phyloP scores from a whole-genome alignment of 1,140 invertebrate species.

The Heliconius himera region DNA sequence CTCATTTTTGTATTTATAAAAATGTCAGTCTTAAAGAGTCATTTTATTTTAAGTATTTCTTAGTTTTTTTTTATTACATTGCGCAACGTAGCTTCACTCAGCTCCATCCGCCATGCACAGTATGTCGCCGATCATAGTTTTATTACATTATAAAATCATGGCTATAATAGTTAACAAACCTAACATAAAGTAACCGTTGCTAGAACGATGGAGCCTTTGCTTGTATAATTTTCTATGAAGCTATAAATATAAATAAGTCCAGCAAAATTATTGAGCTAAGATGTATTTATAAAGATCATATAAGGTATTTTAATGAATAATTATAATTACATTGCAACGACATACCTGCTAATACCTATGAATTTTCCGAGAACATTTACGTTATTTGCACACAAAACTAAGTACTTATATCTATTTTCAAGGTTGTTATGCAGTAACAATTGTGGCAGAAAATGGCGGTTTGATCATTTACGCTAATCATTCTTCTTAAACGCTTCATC shows the following conservation, averaged over 20 bases:
- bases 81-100: no score
- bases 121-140: no score
- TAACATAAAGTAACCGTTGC: no score
- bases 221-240: not conserved
- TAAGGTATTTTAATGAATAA: slow-evolving; percentile 15
- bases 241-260: not conserved
- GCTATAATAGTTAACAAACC: no score
- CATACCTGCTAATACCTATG: slow-evolving; percentile 20
- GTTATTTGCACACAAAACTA: slow-evolving; percentile 44
- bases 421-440: slow-evolving; percentile 44
- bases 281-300: not conserved
- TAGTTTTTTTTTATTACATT: no score
- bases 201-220: not conserved
- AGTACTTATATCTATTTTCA: slow-evolving; percentile 50
- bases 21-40: no score
- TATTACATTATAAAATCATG: no score
- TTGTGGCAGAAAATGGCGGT: slow-evolving; percentile 52
- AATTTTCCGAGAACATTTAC: slow-evolving; percentile 41
- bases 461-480: slow-evolving; percentile 56
- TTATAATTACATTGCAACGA: slow-evolving; percentile 25
- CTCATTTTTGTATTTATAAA: no score
- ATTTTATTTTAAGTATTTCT: no score
- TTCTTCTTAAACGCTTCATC: slow-evolving; percentile 59
- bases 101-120: no score
- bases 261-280: not conserved